phyloP scores from a whole-genome alignment of 1,140 invertebrate species.

The Drosophila auraria region DNA sequence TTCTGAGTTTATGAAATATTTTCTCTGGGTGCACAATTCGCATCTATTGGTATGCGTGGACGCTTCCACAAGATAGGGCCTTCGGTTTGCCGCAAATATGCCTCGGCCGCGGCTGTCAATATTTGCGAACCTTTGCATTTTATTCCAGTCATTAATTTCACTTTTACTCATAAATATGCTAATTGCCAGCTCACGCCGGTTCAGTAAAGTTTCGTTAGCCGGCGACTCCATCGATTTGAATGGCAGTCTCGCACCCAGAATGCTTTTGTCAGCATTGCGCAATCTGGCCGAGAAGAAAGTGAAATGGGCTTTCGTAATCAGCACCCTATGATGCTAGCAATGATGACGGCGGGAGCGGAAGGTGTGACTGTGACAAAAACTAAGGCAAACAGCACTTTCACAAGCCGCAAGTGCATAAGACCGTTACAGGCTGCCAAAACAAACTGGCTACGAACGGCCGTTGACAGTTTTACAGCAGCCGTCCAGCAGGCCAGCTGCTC shows the following conservation, averaged over 20 bases:
- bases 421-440: constrained; percentile 44
- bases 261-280: constrained; percentile 55
- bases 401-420: constrained; percentile 58
- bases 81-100: constrained; percentile 31
- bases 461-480: constrained; percentile 30
- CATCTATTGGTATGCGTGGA: constrained; percentile 49
- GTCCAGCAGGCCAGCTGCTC: background rate
- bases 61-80: constrained; percentile 17
- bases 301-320: constrained; percentile 59
- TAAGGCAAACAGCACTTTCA: constrained; percentile 66
- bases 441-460: constrained; percentile 20
- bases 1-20: background rate
- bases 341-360: constrained; percentile 4
- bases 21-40: constrained; percentile 8
- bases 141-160: constrained; percentile 76
- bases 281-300: constrained; percentile 72
- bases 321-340: constrained; percentile 6
- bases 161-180: constrained; percentile 83
- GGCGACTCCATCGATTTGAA: constrained; percentile 1
- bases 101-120: constrained; percentile 58
- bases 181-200: constrained; percentile 65
- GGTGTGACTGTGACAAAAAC: constrained; percentile 51
- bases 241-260: constrained; percentile 56
- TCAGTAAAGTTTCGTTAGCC: background rate
- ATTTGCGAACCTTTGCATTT: constrained; percentile 70